Evolutionary conservation across 1,140 invertebrate genomes (phyloP).

Genomic region (Lasaia peninsularis): DNA sequence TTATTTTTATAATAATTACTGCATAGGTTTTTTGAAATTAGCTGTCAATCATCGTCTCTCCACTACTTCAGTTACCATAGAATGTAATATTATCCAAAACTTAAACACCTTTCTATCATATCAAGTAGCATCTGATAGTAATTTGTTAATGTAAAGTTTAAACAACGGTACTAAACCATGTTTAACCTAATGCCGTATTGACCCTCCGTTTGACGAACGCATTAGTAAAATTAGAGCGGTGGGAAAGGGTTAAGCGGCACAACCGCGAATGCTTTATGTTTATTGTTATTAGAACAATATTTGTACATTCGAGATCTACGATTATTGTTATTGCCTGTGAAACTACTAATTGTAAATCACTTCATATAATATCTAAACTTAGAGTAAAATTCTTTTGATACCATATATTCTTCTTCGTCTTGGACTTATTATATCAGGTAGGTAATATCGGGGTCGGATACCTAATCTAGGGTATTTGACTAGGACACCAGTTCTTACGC

Average conservation of each 20-base stretch:
- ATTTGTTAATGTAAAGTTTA: slow-evolving; percentile 60
- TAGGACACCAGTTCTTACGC: too few relatives aligned
- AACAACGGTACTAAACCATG: slow-evolving; percentile 56
- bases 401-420: too few relatives aligned
- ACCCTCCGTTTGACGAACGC: slow-evolving; percentile 53
- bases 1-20: not conserved
- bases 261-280: slow-evolving; percentile 64
- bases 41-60: not conserved
- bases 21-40: not conserved
- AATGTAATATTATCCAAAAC: not conserved
- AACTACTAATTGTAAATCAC: slow-evolving; percentile 18
- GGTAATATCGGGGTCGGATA: too few relatives aligned
- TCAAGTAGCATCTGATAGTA: slow-evolving; percentile 23
- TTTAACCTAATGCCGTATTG: slow-evolving; percentile 55
- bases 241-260: slow-evolving; percentile 63
- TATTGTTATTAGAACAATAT: slow-evolving; percentile 77
- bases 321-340: slow-evolving; percentile 56
- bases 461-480: too few relatives aligned
- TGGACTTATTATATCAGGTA: too few relatives aligned
- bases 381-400: too few relatives aligned
- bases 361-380: not conserved
- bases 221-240: slow-evolving; percentile 77
- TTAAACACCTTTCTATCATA: not conserved
- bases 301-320: slow-evolving; percentile 65
- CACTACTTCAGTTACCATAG: too few relatives aligned